Evolutionary conservation across 2,797 vertebrate species (phyloP).

Genomic region (Sternarchorhynchus goeldii): DNA sequence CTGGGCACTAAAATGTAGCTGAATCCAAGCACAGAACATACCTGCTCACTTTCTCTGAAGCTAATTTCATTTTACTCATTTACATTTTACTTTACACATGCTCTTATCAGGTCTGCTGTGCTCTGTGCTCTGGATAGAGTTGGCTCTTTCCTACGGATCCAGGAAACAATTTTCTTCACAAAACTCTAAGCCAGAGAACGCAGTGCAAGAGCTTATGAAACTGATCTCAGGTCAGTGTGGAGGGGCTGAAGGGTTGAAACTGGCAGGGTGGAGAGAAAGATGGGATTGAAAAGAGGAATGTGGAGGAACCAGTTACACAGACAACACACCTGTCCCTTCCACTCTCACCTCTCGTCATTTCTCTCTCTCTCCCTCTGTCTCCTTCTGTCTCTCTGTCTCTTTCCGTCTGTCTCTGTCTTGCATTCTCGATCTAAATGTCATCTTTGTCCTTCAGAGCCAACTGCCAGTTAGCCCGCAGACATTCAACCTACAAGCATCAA

Average conservation of each 20-base stretch:
- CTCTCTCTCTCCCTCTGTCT: not conserved
- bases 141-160: no score
- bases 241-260: no score
- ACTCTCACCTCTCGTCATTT: not conserved
- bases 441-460: not conserved
- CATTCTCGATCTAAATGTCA: not conserved
- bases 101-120: no score
- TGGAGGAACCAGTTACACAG: not conserved
- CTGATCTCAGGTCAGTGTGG: not conserved
- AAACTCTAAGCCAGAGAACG: not conserved
- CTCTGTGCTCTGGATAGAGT: no score
- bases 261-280: not conserved
- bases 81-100: no score
- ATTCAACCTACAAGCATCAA: not conserved
- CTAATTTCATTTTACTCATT: no score
- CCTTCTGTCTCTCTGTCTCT: not conserved
- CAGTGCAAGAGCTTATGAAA: no score
- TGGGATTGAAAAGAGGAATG: not conserved
- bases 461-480: not conserved
- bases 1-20: no score
- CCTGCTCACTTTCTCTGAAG: no score
- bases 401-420: not conserved
- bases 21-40: no score
- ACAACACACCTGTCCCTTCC: not conserved
- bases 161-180: no score